Evolutionary conservation across 2,888 invertebrate species (phyloP), one percentile per base, ranked within the genome.

Genomic region (Agonum fuliginosum): DNA sequence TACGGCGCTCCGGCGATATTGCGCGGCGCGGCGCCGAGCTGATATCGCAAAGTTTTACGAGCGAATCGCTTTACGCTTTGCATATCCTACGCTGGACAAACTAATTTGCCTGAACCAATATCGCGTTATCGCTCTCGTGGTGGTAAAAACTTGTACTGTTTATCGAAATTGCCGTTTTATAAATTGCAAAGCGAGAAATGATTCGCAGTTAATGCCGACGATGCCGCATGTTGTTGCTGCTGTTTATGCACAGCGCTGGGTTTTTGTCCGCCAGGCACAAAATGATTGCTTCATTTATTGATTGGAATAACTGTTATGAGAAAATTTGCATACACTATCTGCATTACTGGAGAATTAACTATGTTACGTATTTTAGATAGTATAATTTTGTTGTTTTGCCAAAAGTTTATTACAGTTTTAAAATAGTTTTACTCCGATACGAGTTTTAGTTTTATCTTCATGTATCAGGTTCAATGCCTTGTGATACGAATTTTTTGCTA

Each of bases 91-190:
- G 74, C 43, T 34, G 67, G 67, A 51, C 70, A 77, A 77, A 77
- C 77, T 77, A 77, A 77, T 77, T 77, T 77, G 43, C 74, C 62
- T 34, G 65, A 74, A 74, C 77, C 77, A 70, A 77, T 77, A 77
- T 70, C 70, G 30, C 51, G 75, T 67, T 67, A 75, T 75, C 74
- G 62, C 48, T 71, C 30, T 30, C 19, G 48, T 17, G 48, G 17
- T 20, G 43, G 58, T 74, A 74, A 74, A 73, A 74, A 74, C 62
- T 74, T 74, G 74, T 58, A 58, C 74, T 74, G 74, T 74, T 74
- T 74, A 74, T 74, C 74, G 74, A 62, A 69, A 46, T 48, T n/a
- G 62, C 43, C 62, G 62, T 74, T 74, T 74, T 74, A 74, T 74
- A 74, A 74, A 74, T 74, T 74, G 74, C 65, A 58, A 74, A 74